These are phyloP conservation scores for Acleris laterana DNA, from an alignment of 2,888 invertebrate genomes.

Conservation along the genomic window DNA sequence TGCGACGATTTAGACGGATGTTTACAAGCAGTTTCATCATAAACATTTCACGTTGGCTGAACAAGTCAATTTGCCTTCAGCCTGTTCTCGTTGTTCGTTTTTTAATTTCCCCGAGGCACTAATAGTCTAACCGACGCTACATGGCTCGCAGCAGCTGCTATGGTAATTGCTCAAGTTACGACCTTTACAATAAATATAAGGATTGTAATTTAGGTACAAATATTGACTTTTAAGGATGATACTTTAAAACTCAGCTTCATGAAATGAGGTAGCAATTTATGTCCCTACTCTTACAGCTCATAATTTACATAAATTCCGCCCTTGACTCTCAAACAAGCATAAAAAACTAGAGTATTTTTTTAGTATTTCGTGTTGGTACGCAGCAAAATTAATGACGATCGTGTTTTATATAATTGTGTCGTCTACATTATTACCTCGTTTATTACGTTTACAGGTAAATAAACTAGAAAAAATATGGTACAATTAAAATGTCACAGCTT, in stretches of 20 bases:
- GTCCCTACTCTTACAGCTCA: not conserved
- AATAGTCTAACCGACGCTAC: slow-evolving; percentile 46
- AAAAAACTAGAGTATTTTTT: slow-evolving; percentile 12
- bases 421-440: slow-evolving; percentile 23
- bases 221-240: not conserved
- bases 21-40: slow-evolving; percentile 38
- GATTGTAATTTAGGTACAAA: slow-evolving; percentile 2
- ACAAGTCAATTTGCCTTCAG: slow-evolving; percentile 57
- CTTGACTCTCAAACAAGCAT: slow-evolving; percentile 7
- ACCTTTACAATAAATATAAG: slow-evolving; percentile 46
- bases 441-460: slow-evolving; percentile 47
- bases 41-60: slow-evolving; percentile 53
- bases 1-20: slow-evolving; percentile 1
- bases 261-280: slow-evolving; percentile 1
- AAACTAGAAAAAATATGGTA: slow-evolving; percentile 50
- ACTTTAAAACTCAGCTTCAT: not conserved
- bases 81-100: slow-evolving; percentile 48
- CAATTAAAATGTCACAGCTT: slow-evolving; percentile 51
- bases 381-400: slow-evolving; percentile 14
- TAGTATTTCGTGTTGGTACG: slow-evolving; percentile 12
- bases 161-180: slow-evolving; percentile 56
- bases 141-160: slow-evolving; percentile 51
- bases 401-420: slow-evolving; percentile 20
- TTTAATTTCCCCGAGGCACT: slow-evolving; percentile 63
- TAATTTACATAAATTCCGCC: slow-evolving; percentile 12